A percentile compares a stretch with the other conserved stretches of the same genome.
Conservation (phyloP, 2,113 vertebrate species). For the Micronycteris hirsuta region DNA sequence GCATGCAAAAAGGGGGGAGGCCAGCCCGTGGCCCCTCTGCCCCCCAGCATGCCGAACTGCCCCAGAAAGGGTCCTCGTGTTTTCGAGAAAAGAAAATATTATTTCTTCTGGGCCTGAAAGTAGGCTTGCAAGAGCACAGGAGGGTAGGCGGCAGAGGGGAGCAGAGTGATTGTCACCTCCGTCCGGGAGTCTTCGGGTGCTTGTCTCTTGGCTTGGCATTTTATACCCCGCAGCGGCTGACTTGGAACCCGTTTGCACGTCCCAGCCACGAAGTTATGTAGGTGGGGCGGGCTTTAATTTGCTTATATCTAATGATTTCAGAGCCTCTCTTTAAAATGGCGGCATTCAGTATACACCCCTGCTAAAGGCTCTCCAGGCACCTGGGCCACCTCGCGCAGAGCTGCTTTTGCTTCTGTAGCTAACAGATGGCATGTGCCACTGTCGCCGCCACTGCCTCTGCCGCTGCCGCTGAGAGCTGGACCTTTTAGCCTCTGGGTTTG, state of each 20-base stretch:
- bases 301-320: constrained; percentile 75
- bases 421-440: constrained; percentile 72
- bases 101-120: no score
- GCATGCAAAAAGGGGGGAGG: background rate
- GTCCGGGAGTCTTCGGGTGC: background rate
- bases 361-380: constrained; percentile 69
- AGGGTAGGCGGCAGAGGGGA: background rate
- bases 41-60: background rate
- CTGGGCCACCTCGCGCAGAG: constrained; percentile 61
- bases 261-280: constrained; percentile 72
- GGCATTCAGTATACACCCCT: constrained; percentile 71
- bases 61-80: rapidly evolving
- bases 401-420: constrained; percentile 65
- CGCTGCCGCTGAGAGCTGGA: constrained; percentile 64
- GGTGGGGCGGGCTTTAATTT: constrained; percentile 75
- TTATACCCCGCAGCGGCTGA: constrained; percentile 56
- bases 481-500: constrained; percentile 48
- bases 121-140: background rate
- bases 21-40: background rate
- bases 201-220: constrained; percentile 58
- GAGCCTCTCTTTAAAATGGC: constrained; percentile 79
- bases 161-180: background rate
- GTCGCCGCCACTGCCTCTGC: constrained; percentile 49
- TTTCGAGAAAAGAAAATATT: background rate
- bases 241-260: constrained; percentile 56